These are phyloP conservation scores for Cyphomyrus plagiostoma DNA, from an alignment of 2,113 vertebrate species.

Conservation along the genomic window DNA sequence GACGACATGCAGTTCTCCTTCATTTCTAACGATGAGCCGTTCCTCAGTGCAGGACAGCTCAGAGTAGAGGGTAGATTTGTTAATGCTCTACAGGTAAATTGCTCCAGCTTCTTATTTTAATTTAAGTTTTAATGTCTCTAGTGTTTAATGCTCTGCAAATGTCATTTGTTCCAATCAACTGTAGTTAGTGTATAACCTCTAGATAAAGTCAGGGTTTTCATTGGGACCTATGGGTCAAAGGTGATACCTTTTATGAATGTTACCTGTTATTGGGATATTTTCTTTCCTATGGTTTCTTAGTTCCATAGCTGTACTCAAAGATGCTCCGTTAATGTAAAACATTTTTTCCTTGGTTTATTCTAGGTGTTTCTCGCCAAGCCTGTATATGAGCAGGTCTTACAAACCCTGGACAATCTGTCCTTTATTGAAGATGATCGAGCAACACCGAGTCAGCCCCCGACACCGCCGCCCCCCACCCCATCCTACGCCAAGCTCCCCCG, in stretches of 20 bases:
- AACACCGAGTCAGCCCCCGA: conserved; percentile 54
- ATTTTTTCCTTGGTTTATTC: conserved; percentile 9
- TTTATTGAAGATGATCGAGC: conserved; percentile 71
- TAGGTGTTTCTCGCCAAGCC: conserved; percentile 92
- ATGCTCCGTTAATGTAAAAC: background rate
- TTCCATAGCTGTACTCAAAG: background rate
- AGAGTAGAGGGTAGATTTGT: conserved; percentile 87
- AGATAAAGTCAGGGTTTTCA: background rate
- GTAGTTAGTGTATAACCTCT: background rate
- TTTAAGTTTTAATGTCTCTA: background rate
- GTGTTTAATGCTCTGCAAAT: background rate
- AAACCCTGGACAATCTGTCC: conserved; percentile 88
- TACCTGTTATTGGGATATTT: background rate
- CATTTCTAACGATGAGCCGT: conserved; percentile 63
- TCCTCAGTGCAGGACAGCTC: conserved; percentile 70
- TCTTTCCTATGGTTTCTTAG: background rate
- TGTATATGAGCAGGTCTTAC: conserved; percentile 91
- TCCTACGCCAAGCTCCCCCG: conserved; percentile 60
- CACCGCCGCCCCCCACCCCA: conserved; percentile 66
- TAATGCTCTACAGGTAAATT: conserved; percentile 81
- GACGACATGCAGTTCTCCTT: conserved; percentile 64
- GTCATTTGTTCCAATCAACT: background rate
- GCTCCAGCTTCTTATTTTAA: background rate
- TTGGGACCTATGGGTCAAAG: background rate
- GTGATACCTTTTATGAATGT: background rate